Percentiles rank a stretch among this genome's conserved stretches.
Conservation (phyloP, 2,888 invertebrate species). For the Latrodectus hesperus region DNA sequence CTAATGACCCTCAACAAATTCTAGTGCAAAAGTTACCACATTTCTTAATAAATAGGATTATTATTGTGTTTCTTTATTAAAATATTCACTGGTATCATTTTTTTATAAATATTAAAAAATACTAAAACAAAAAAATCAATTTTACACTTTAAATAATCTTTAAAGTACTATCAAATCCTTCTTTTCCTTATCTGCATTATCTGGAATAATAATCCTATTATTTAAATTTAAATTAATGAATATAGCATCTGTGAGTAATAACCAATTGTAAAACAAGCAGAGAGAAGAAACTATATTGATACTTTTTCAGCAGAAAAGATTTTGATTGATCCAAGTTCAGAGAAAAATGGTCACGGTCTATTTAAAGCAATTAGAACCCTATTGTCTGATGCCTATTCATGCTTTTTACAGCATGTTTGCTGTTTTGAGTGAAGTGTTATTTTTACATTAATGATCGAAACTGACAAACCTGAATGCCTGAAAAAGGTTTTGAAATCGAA, state of each 20-base stretch:
- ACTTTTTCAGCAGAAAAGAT: not conserved
- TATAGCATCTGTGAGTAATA: too few species aligned
- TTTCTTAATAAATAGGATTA: too few species aligned
- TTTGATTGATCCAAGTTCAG: slow-evolving; percentile 22
- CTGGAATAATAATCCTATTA: too few species aligned
- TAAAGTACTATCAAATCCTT: not conserved
- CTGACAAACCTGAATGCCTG: not conserved
- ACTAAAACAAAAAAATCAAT: too few species aligned
- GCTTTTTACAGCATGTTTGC: not conserved
- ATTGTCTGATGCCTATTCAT: slow-evolving; percentile 16
- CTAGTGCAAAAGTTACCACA: too few species aligned
- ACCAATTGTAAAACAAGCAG: not conserved
- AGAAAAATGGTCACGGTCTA: slow-evolving; percentile 38
- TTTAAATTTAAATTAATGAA: too few species aligned
- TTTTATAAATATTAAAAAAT: too few species aligned
- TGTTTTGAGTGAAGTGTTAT: slow-evolving; percentile 1
- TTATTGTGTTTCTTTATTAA: too few species aligned
- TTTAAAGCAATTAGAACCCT: slow-evolving; percentile 18
- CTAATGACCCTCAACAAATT: too few species aligned
- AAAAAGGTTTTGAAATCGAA: slow-evolving; percentile 2
- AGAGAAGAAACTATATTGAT: not conserved
- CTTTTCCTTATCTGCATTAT: not conserved
- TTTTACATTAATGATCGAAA: slow-evolving; percentile 2
- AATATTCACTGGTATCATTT: too few species aligned
- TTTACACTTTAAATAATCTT: too few species aligned